phyloP scores from a whole-genome alignment of 2,797 vertebrate genomes.

The Philypnodon macrostomus region DNA sequence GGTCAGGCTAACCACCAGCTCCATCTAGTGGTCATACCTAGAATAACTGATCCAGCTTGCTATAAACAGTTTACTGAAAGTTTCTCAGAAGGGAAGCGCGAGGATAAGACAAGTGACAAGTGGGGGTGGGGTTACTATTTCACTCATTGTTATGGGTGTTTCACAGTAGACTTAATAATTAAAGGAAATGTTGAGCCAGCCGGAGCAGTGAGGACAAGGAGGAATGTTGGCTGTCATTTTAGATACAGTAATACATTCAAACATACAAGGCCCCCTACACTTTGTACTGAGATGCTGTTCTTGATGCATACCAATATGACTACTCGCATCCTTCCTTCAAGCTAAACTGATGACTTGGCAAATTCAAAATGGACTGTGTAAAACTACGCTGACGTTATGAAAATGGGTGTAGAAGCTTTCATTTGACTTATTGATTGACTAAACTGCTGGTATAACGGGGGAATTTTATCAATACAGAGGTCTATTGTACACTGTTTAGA shows the following conservation, averaged over 20 bases:
- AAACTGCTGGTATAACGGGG: neutral
- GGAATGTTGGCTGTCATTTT: constrained; percentile 5
- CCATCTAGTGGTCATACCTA: constrained; percentile 48
- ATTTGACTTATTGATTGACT: neutral
- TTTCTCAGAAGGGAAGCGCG: no score
- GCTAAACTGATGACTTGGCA: constrained; percentile 39
- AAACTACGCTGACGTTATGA: constrained; percentile 10
- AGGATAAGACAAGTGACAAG: no score
- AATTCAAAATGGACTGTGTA: constrained; percentile 32
- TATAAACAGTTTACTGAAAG: no score
- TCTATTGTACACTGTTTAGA: no score
- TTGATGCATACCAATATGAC: constrained; percentile 36
- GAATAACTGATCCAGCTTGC: neutral
- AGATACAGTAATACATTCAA: constrained; percentile 3
- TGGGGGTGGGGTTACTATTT: constrained; percentile 16
- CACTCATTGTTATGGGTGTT: constrained; percentile 10
- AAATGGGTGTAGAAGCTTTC: neutral
- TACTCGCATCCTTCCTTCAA: constrained; percentile 23
- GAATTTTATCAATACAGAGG: constrained; percentile 39
- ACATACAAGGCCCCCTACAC: neutral
- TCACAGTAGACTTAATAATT: constrained; percentile 75
- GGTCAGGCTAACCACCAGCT: constrained; percentile 20
- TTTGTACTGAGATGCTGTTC: constrained; percentile 6
- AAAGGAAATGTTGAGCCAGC: constrained; percentile 81
- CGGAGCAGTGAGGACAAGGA: constrained; percentile 43